phyloP scores from a whole-genome alignment of 2,888 invertebrate species.

The Tenthredo scrophulariae region DNA sequence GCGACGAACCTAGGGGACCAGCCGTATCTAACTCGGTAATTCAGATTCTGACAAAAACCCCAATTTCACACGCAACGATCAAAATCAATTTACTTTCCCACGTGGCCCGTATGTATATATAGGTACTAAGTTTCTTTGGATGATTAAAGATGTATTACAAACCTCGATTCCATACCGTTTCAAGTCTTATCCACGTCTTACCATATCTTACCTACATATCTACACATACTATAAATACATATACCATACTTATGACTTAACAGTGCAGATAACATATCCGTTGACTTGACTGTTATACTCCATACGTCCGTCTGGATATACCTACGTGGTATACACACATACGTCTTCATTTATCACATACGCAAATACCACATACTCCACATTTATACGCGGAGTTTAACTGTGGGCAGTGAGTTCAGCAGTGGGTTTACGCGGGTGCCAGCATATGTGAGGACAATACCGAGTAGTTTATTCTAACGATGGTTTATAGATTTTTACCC shows the following conservation, averaged over 20 bases:
- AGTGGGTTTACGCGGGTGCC: conserved; percentile 26
- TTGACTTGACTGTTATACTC: background rate
- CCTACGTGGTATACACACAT: background rate
- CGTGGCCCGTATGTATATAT: conserved; percentile 23
- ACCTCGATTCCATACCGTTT: background rate
- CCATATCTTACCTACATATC: background rate
- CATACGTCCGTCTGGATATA: background rate
- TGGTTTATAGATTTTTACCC: conserved; percentile 74
- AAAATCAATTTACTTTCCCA: conserved; percentile 54
- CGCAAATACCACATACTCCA: background rate
- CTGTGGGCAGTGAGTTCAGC: conserved; percentile 16
- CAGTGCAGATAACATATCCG: conserved; percentile 29
- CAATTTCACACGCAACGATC: conserved; percentile 54
- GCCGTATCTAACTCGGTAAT: conserved; percentile 53
- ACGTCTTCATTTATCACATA: background rate
- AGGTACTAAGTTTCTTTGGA: conserved; percentile 19
- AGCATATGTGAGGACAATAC: conserved; percentile 44
- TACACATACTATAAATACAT: background rate
- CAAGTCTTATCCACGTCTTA: background rate
- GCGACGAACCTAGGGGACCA: background rate
- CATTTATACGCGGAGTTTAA: background rate
- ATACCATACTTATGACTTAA: conserved; percentile 9
- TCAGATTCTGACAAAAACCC: conserved; percentile 51
- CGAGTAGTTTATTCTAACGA: conserved; percentile 66
- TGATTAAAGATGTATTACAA: conserved; percentile 44